phyloP scores from a whole-genome alignment of 2,113 vertebrate genomes.

The Lethenteron camtschaticum region DNA sequence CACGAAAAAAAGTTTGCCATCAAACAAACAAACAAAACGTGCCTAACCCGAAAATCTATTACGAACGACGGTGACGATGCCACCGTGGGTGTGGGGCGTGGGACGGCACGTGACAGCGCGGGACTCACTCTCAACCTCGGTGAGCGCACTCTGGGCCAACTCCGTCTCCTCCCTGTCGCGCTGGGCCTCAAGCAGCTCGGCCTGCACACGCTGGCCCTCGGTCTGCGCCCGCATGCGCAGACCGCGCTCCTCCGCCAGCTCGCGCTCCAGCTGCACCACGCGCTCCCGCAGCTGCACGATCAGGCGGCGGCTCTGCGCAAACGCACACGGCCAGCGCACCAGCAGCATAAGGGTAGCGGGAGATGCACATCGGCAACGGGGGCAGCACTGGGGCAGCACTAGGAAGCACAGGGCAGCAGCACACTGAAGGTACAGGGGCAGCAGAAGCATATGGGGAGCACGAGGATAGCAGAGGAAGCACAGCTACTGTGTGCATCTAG shows the following conservation, averaged over 20 bases:
- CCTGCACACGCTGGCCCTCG: conserved; percentile 60
- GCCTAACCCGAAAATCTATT: no score
- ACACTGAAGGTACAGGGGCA: accelerated
- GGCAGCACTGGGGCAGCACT: accelerated
- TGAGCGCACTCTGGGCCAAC: conserved; percentile 75
- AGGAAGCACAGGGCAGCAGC: accelerated
- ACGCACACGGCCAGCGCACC: neutral
- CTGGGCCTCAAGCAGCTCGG: conserved; percentile 69
- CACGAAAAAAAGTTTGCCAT: no score
- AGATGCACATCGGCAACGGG: no score
- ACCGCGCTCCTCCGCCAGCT: conserved; percentile 73
- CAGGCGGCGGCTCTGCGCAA: conserved; percentile 36
- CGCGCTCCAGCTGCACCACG: conserved; percentile 60
- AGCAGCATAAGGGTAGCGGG: no score
- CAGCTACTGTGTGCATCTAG: no score
- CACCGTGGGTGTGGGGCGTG: no score
- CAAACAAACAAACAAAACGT: no score
- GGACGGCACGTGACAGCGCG: no score
- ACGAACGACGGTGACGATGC: no score
- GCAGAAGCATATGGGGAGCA: neutral
- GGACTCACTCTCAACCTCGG: conserved; percentile 67
- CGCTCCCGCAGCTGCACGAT: conserved; percentile 48
- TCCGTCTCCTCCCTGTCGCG: conserved; percentile 57
- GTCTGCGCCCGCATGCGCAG: conserved; percentile 59
- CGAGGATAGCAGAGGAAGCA: no score